Evolutionary conservation across 2,113 vertebrate species (phyloP).

Genomic region (Deroptyus accipitrinus): DNA sequence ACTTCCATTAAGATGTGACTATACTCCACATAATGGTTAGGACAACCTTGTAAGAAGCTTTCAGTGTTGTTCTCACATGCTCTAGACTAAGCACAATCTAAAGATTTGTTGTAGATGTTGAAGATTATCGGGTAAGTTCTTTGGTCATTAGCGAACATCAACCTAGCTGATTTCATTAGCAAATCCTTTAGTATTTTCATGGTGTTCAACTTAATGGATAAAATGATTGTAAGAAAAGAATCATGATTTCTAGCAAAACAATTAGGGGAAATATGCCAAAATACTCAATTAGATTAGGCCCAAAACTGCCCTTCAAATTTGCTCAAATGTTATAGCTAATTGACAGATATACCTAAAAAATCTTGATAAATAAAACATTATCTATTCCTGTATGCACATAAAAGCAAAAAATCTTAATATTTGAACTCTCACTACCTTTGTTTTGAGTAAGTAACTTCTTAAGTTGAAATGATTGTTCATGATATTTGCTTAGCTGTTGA

Average conservation of each 20-base stretch:
- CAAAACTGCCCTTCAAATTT: not conserved
- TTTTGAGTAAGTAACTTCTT: not conserved
- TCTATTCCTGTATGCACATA: rapidly evolving
- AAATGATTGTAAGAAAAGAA: not conserved
- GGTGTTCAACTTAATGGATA: not conserved
- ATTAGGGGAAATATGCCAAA: not conserved
- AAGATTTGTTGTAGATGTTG: not conserved
- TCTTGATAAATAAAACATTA: not conserved
- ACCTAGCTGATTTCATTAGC: not conserved
- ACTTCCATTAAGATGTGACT: not conserved
- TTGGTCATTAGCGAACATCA: not conserved
- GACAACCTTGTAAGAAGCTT: not conserved
- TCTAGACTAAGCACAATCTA: not conserved
- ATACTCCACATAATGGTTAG: no score
- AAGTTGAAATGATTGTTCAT: not conserved
- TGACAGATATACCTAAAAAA: not conserved
- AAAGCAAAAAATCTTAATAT: not conserved
- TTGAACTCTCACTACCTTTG: not conserved
- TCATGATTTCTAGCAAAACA: not conserved
- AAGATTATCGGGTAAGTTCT: not conserved
- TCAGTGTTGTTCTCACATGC: rapidly evolving
- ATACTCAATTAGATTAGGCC: not conserved
- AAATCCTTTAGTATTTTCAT: not conserved
- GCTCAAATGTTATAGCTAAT: not conserved
- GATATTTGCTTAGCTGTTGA: not conserved